Base-by-base conservation (phyloP, 2,113 vertebrate genomes). In the Rhabdornis inornatus region DNA sequence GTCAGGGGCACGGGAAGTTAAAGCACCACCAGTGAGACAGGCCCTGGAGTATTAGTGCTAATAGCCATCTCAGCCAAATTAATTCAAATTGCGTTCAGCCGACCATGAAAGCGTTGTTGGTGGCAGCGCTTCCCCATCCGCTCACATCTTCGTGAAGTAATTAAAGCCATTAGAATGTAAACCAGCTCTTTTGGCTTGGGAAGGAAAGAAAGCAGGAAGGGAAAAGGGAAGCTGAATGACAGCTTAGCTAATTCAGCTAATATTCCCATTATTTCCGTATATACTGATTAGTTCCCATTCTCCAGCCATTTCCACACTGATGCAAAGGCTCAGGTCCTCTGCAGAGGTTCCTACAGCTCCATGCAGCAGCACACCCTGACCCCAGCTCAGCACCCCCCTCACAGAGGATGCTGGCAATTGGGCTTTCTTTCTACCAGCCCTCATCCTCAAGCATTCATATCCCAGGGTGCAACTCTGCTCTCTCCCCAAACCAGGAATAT, bases 161-260 rank as follows among this genome's bases (percentile, higher is more conserved):
- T 98, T 98, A 98, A 97, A 97, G 74, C 94, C 95, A 98, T 98
- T 98, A 98, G 97, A 97, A 97, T 98, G 96, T 96, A 97, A 98
- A 98, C 96, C 91, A 87, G 94, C 92, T 95, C 95, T 96, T 95
- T 96, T 96, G 95, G 95, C 86, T 96, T 95, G 84, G 61, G 94
- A 92, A 72, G 94, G 87, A 79, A 89, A 91, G 75, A 84, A 84
- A 88, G 85, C 68, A 93, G 83, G 91, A 96, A 96, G 95, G 83
- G 86, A 91, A 96, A 96, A 92, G 69, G n/a, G 25, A 90, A 94
- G 61, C 59, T 95, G 95, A 96, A 94, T 95, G 94, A 79, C 68
- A 94, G 70, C 66, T 90, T 80, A 64, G 65, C 78, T 72, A 91
- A 86, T 83, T 85, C 89, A 95, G 90, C 71, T 85, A 68, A 77